Evolutionary conservation across 2,797 vertebrate species (phyloP), one percentile per base, ranked within the genome.

Genomic region (Psittacula echo): DNA sequence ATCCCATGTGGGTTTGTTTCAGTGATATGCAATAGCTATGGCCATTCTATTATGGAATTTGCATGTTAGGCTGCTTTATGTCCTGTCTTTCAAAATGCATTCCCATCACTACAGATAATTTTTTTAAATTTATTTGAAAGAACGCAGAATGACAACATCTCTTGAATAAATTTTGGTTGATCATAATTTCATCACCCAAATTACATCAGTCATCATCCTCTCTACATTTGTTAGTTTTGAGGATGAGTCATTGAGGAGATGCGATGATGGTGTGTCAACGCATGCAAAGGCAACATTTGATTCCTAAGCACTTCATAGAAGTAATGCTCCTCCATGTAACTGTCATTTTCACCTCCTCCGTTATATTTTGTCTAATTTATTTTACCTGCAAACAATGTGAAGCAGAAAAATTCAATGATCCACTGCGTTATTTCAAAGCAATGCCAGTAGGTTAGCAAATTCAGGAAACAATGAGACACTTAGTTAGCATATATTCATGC

Each of bases 211-310:
- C 94, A 90, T 88, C 92, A 95, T 91, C 87, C 54, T 95, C 87
- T 89, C 95, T 95, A 54, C 78, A 94, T 94, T 94, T 94, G 91
- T 87, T 95, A 94, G 60, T 85, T 93, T 95, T 85, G 94, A 83
- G 44, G 74, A 87, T 10, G 80, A 61, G 71, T 85, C 79, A 67
- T 71, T 74, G 75, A 61, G 41, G 62, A 90, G 44, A 79, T 87
- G 90, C 61, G 92, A 95, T 92, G 86, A 96, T 67, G 60, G 34
- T 53, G 48, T 74, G 85, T 88, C 86, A 89, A 60, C 45, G 50
- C 1, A 2, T 74, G 75, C 56, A 76, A 91, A 85, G 41, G 67
- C 58, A 82, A 53, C 34, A 89, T 94, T 70, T 75, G 71, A 76
- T 93, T 87, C n/a, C 67, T 70, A 82, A 92, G 30, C 9, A 51